Evolutionary conservation across 2,113 vertebrate genomes (phyloP).

Genomic region (Sialia sialis): DNA sequence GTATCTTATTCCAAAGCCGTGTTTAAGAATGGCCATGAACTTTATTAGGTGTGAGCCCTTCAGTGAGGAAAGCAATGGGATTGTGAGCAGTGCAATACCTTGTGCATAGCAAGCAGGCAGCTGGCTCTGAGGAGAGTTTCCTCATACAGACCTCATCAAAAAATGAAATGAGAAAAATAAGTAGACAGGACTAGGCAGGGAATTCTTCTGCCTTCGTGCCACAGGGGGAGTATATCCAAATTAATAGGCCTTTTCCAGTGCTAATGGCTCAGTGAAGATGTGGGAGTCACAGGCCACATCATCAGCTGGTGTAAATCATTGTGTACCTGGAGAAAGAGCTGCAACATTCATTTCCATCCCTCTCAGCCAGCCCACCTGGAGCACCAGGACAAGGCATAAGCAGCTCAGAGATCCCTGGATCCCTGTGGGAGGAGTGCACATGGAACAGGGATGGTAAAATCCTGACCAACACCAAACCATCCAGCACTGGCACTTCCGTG

Average conservation of each 20-base stretch:
- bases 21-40: conserved; percentile 37
- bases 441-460: neutral
- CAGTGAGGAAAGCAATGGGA: neutral
- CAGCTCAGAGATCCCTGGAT: neutral
- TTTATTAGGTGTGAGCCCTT: conserved; percentile 43
- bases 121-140: neutral
- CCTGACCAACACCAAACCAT: neutral
- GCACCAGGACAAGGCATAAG: neutral
- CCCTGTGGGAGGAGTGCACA: neutral
- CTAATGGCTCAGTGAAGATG: conserved; percentile 26
- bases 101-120: conserved; percentile 56
- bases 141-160: conserved; percentile 50
- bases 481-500: neutral
- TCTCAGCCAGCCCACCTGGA: neutral
- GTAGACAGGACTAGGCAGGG: conserved; percentile 25
- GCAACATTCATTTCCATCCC: neutral
- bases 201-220: conserved; percentile 49
- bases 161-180: conserved; percentile 63
- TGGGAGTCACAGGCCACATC: neutral
- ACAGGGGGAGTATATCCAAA: conserved; percentile 18
- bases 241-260: conserved; percentile 25
- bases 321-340: neutral
- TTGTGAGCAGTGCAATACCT: neutral
- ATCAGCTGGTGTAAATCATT: neutral
- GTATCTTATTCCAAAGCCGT: conserved; percentile 16